A percentile compares a stretch with the other conserved stretches of the same genome.
phyloP scores from a whole-genome alignment of 2,113 vertebrate genomes.

The Megaceryle torquata region DNA sequence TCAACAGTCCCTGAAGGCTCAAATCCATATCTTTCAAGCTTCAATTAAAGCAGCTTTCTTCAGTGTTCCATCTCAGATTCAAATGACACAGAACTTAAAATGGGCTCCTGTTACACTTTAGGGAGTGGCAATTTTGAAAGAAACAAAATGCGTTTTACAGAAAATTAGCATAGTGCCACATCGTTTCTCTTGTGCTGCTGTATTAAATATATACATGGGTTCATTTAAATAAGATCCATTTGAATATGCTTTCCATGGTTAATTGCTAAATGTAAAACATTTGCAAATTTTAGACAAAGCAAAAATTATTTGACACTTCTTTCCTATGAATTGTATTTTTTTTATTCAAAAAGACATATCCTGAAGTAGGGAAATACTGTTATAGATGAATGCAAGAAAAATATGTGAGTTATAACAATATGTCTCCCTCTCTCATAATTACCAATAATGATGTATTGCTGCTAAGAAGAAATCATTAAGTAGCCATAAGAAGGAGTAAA shows the following conservation, averaged over 20 bases:
- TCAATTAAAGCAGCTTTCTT: slow-evolving; percentile 39
- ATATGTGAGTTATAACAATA: background rate
- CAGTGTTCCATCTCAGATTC: slow-evolving; percentile 36
- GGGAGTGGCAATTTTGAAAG: slow-evolving; percentile 36
- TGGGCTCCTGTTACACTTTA: slow-evolving; percentile 15
- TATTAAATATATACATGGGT: background rate
- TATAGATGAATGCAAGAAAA: background rate
- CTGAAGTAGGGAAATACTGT: slow-evolving; percentile 45
- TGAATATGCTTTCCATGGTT: slow-evolving; percentile 36
- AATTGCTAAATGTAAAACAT: slow-evolving; percentile 35
- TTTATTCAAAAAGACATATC: slow-evolving; percentile 30
- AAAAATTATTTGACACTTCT: slow-evolving; percentile 46
- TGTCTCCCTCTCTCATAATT: background rate
- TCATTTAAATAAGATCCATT: background rate
- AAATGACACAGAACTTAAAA: slow-evolving; percentile 36
- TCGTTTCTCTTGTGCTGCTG: background rate
- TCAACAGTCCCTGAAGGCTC: slow-evolving; percentile 44
- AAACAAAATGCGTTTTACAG: background rate
- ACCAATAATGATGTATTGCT: background rate
- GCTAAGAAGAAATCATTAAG: background rate
- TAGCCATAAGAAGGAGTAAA: background rate
- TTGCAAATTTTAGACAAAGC: slow-evolving; percentile 38
- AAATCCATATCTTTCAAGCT: slow-evolving; percentile 34
- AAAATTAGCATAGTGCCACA: background rate
- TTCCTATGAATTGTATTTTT: background rate